Base-by-base conservation (phyloP, 1,140 invertebrate genomes). In the Nomia melanderi region DNA sequence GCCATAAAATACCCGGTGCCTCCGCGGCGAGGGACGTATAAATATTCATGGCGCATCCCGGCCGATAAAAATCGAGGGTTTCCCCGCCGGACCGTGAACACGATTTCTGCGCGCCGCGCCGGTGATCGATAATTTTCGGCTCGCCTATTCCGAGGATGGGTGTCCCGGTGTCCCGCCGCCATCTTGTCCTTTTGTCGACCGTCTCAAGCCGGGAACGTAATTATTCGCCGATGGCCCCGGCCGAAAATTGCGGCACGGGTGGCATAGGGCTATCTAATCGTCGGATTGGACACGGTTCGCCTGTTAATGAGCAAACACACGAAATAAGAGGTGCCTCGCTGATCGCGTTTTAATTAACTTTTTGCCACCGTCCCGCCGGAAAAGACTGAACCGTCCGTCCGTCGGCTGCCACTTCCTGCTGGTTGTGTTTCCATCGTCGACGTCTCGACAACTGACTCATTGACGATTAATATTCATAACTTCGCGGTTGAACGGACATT, bases 281-380 rank as follows among this genome's bases (percentile, higher is more conserved):
- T 72, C 57, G 71, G 73, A 86, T 85, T 86, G 81, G 84, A 82
- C 77, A 86, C 80, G 83, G 74, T 69, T 73, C 53, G 65, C 66
- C 81, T 79, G 81, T 85, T 87, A 86, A 85, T 84, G 79, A 82
- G 70, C 80, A 78, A 80, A 81, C 70, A 81, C 75, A 84, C 71
- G 79, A 77, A 83, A 78, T 73, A 77, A 79, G 78, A 76, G 36
- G 23, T 54, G 72, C 67, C 41, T 1, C 41, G 47, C 74, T 82
- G 84, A 81, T 78, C 83, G 83, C 69, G 72, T 78, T 85, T 82
- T 86, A 86, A 87, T 87, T 87, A 87, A 86, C 83, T 87, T 87
- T 86, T 87, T 87, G 77, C 70, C 71, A 72, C 25, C 29, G 56
- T 20, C n/a, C 54, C 53, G 23, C 8, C 33, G 66, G 44, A 53